These are phyloP conservation scores for Candidula unifasciata DNA, from an alignment of 2,888 invertebrate species.

Conservation along the genomic window DNA sequence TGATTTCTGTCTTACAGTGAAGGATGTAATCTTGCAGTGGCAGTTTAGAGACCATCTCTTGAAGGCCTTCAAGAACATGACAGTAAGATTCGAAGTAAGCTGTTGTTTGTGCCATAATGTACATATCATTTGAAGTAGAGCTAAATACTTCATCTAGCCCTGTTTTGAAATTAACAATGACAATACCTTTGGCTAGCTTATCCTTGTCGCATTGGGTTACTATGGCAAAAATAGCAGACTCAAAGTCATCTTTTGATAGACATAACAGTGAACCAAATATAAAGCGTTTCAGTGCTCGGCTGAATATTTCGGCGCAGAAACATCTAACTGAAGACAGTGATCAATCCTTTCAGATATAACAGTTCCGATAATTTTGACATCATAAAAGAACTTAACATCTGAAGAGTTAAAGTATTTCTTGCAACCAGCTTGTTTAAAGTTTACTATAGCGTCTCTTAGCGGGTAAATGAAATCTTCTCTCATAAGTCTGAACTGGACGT, in stretches of 20 bases:
- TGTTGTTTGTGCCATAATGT: slow-evolving; percentile 86
- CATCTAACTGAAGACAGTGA: slow-evolving; percentile 65
- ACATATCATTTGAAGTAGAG: slow-evolving; percentile 52
- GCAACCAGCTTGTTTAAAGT: slow-evolving; percentile 76
- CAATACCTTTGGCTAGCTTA: slow-evolving; percentile 65
- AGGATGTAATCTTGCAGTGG: slow-evolving; percentile 61
- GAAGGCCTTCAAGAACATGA: slow-evolving; percentile 85
- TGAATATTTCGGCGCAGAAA: slow-evolving; percentile 1
- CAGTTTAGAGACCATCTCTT: slow-evolving; percentile 79
- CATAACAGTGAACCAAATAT: slow-evolving; percentile 28
- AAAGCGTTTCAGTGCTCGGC: slow-evolving; percentile 24
- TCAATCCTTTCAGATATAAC: slow-evolving; percentile 75
- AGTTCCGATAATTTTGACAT: slow-evolving; percentile 69
- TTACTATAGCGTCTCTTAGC: slow-evolving; percentile 83
- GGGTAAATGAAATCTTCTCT: slow-evolving; percentile 89
- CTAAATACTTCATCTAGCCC: slow-evolving; percentile 50
- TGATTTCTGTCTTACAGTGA: slow-evolving; percentile 58
- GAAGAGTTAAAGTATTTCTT: slow-evolving; percentile 19
- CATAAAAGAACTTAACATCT: slow-evolving; percentile 58
- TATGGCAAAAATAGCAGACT: slow-evolving; percentile 84
- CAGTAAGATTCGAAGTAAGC: slow-evolving; percentile 90
- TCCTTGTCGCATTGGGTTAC: slow-evolving; percentile 74
- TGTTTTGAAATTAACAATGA: slow-evolving; percentile 63
- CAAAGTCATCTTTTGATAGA: slow-evolving; percentile 83
- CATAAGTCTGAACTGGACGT: slow-evolving; percentile 86